Evolutionary conservation across 2,888 invertebrate species (phyloP), one percentile per base, ranked within the genome.

Genomic region (Acronicta alni): DNA sequence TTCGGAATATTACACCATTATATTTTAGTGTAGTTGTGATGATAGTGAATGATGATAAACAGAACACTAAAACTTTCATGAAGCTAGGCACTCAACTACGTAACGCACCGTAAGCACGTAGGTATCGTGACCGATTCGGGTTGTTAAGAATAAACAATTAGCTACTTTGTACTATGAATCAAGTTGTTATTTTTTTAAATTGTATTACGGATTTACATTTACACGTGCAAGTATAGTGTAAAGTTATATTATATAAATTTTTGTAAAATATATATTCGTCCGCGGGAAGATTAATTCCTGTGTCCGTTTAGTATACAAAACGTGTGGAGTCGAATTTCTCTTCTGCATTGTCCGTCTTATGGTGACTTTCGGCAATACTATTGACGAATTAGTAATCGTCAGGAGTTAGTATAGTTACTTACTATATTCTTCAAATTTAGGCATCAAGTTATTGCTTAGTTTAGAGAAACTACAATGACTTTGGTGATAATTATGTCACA

Each of bases 401-500:
- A n/a, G n/a, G n/a, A n/a, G n/a, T n/a, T n/a, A n/a, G n/a, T n/a
- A n/a, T n/a, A n/a, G n/a, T n/a, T n/a, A n/a, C n/a, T n/a, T n/a
- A n/a, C n/a, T n/a, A n/a, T n/a, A n/a, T n/a, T n/a, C n/a, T n/a
- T n/a, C n/a, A n/a, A n/a, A n/a, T n/a, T n/a, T n/a, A n/a, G n/a
- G n/a, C n/a, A 77, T 73, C 71, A 72, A 79, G 63, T 62, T 53
- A 68, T 77, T 80, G 67, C 65, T 44, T 26, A 18, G 74, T 71
- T 70, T 77, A 80, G 82, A 80, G 77, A 80, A 84, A 83, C 74
- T 83, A 81, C 86, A 86, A 80, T 87, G 88, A 82, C 90, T 85
- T 81, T 82, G 85, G 81, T 54, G 77, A 65, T 55, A 45, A 56
- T n/a, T n/a, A n/a, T n/a, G n/a, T n/a, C n/a, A n/a, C n/a, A n/a